Conservation (phyloP, 2,888 invertebrate species). For the Idaea aversata region DNA sequence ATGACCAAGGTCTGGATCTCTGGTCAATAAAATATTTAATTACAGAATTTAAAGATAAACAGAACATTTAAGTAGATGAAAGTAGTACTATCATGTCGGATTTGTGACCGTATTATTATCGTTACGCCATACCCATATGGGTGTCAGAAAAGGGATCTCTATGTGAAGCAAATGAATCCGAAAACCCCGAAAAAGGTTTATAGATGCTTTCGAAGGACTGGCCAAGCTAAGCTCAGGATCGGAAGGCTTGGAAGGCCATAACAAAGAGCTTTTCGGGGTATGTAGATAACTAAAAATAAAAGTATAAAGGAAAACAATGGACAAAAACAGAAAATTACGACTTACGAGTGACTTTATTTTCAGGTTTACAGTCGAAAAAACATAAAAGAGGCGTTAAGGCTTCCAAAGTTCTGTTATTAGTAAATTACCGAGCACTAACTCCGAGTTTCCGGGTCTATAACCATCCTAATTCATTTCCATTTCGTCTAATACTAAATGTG, state of each 20-base stretch:
- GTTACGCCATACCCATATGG: too few species aligned
- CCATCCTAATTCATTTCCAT: constrained; percentile 11
- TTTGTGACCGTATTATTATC: too few species aligned
- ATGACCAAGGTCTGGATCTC: background rate
- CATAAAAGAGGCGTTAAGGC: background rate
- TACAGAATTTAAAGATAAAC: background rate
- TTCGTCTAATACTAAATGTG: constrained; percentile 5
- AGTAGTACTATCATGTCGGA: too few species aligned
- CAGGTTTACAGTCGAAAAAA: background rate
- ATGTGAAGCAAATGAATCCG: too few species aligned
- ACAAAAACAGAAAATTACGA: background rate
- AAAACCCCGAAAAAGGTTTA: too few species aligned
- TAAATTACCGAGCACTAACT: background rate
- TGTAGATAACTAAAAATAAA: too few species aligned
- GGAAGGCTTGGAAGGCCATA: too few species aligned
- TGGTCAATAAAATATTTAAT: background rate
- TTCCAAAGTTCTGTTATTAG: background rate
- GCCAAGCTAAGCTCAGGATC: too few species aligned
- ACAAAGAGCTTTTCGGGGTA: too few species aligned
- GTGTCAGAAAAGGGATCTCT: too few species aligned
- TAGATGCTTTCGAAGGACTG: too few species aligned
- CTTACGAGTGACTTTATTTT: background rate
- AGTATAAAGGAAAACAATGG: background rate
- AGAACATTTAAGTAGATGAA: too few species aligned
- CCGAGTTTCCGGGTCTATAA: background rate